Base-by-base conservation (phyloP, 2,888 invertebrate genomes). In the Galerucella nymphaeae region DNA sequence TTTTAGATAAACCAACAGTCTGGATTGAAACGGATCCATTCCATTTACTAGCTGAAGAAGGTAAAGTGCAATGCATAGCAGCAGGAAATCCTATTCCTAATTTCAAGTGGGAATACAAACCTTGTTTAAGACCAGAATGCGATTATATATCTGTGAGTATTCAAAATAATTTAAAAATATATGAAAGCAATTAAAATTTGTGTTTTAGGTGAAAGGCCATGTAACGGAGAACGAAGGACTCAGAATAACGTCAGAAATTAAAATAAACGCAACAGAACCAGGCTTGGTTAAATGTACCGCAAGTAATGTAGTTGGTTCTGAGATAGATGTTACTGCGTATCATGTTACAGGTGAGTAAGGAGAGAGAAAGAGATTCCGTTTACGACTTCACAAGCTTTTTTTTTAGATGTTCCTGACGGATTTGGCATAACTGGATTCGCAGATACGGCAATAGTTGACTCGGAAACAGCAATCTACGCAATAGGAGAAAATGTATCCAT, bases 11-110 rank as follows among this genome's bases (percentile, higher is more conserved):
- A 77, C 91, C 91, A 0, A 81, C 85, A 2, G 86, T 89, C 0
- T 78, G 79, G 1, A 82, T 91, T 0, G 76, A 79, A 20, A 77
- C 79, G 2, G 75, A 82, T 45, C 66, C 80, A n/a, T 89, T 87
- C 75, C 89, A 90, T 71, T 81, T 87, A 57, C 83, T 86, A 8
- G 86, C 88, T 16, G 82, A 84, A 48, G 81, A 81, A 9, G 87
- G 85, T 0, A 82, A 82, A 42, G 81, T 92, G 6, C 80, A 82
- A n/a, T 93, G 93, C 80, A 80, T 80, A 11, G 89, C 89, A 1
- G 84, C 85, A 16, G 90, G 90, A 1, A 89, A 88, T 84, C 93
- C 93, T 0, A 70, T 82, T n/a, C 89, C 93, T 0, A 80, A 84
- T 0, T 86, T 93, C 8, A 83, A 85, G 4, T 93, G 92, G 91